A percentile compares a stretch with the other conserved stretches of the same genome.
These are phyloP conservation scores for Argentina silus DNA, from an alignment of 2,797 vertebrate genomes.

Conservation along the genomic window DNA sequence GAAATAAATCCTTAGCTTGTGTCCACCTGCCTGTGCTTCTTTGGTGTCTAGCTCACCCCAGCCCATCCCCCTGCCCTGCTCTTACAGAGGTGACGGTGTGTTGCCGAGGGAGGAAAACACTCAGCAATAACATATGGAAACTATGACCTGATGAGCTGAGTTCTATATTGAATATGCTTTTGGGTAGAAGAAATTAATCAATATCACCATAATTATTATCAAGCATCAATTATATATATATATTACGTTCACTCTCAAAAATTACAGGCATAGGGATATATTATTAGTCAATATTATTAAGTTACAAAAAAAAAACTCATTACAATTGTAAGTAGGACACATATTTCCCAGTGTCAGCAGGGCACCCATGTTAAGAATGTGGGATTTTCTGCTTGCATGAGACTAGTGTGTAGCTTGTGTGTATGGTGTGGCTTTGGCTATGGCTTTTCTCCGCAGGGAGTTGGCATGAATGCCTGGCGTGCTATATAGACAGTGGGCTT, in stretches of 20 bases:
- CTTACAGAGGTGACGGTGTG: slow-evolving; percentile 17
- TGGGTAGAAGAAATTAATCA: too few species aligned
- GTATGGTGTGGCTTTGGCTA: background rate
- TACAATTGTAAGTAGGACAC: background rate
- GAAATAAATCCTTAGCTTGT: background rate
- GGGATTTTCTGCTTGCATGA: background rate
- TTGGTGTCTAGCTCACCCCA: background rate
- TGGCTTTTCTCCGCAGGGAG: slow-evolving; percentile 14
- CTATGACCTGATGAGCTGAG: background rate
- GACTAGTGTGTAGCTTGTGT: background rate
- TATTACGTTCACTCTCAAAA: too few species aligned
- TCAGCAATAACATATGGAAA: background rate
- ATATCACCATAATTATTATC: too few species aligned
- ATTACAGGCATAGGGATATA: too few species aligned
- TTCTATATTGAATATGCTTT: background rate
- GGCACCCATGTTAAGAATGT: background rate
- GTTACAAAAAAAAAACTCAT: background rate
- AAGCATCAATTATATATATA: too few species aligned
- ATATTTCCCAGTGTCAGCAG: slow-evolving; percentile 4
- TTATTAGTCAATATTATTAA: background rate
- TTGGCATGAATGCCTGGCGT: slow-evolving; percentile 32
- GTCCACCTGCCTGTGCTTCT: background rate
- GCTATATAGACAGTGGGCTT: slow-evolving; percentile 7
- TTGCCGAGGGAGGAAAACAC: background rate
- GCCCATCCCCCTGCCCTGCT: slow-evolving; percentile 21